phyloP scores from a whole-genome alignment of 2,797 vertebrate species.

The Clarias fuscus region DNA sequence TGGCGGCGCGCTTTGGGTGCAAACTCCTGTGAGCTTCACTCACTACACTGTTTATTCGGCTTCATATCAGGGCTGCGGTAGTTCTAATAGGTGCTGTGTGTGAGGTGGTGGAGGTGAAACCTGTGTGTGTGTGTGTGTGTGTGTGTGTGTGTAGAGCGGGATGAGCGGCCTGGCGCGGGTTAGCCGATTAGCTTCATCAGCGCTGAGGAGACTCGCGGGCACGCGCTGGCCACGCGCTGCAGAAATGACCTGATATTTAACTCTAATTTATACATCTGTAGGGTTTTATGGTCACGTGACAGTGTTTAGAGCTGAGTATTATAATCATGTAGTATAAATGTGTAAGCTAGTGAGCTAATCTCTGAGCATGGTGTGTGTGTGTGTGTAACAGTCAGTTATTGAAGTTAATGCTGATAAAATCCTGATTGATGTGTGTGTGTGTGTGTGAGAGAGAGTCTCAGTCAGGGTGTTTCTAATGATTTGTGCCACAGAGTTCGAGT shows the following conservation, averaged over 20 bases:
- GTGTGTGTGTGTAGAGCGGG: not conserved
- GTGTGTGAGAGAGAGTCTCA: too few relatives aligned
- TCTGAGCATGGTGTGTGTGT: not conserved
- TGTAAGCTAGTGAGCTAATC: not conserved
- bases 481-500: conserved; percentile 65
- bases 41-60: too few relatives aligned
- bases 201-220: not conserved
- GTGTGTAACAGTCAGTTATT: too few relatives aligned
- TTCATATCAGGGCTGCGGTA: not conserved
- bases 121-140: not conserved
- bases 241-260: not conserved
- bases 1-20: conserved; percentile 65
- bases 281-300: not conserved
- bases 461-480: not conserved
- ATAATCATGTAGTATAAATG: not conserved
- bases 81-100: not conserved
- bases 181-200: not conserved
- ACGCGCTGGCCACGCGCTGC: too few relatives aligned
- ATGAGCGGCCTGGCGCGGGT: not conserved
- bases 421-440: not conserved
- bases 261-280: not conserved
- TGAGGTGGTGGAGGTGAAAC: not conserved
- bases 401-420: not conserved
- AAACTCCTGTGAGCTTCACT: not conserved
- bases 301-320: not conserved